Evolutionary conservation across 2,113 vertebrate genomes (phyloP), one percentile per base, ranked within the genome.

Genomic region (Phoenicopterus ruber): DNA sequence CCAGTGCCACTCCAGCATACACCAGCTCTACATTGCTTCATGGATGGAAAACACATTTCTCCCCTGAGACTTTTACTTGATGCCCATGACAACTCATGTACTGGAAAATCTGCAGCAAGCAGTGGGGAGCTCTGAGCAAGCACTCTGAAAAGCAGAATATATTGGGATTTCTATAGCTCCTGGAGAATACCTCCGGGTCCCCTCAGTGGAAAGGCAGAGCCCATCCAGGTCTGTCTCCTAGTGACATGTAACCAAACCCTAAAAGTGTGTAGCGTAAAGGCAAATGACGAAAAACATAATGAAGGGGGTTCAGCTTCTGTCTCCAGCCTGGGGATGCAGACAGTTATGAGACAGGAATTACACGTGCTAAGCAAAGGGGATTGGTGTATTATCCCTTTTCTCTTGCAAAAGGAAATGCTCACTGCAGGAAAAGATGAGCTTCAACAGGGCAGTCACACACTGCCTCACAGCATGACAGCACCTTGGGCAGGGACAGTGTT

Each of bases 201-300:
- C 4, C 15, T 47, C 0, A 0, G 8, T 38, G n/a, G 52, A 72
- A 66, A 49, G 46, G 17, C 13, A 61, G 46, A 78, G 2, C 21
- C 15, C 15, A 47, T n/a, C n/a, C 38, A 76, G 4, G 21, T 77
- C 38, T 21, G 16, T 49, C 26, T 65, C 25, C 63, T 40, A 36
- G 8, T 34, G 46, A 26, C 46, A 31, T 25, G 44, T 72, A 82
- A 61, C 13, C 82, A 78, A 59, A 72, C 26, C 26, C 6, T 58
- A 8, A 5, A 52, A 47, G 2, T 4, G 4, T 19, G 11, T 50
- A 40, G 11, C 47, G 47, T 20, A 52, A 67, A 83, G 42, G 17
- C 12, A 76, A 76, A 72, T 1, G 1, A 66, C 18, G 7, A 36
- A 77, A 86, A 90, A 59, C 1, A 3, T 36, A 32, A 71, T 16